Evolutionary conservation across 2,888 invertebrate species (phyloP), one percentile per base, ranked within the genome.

Genomic region (Callinectes sapidus): DNA sequence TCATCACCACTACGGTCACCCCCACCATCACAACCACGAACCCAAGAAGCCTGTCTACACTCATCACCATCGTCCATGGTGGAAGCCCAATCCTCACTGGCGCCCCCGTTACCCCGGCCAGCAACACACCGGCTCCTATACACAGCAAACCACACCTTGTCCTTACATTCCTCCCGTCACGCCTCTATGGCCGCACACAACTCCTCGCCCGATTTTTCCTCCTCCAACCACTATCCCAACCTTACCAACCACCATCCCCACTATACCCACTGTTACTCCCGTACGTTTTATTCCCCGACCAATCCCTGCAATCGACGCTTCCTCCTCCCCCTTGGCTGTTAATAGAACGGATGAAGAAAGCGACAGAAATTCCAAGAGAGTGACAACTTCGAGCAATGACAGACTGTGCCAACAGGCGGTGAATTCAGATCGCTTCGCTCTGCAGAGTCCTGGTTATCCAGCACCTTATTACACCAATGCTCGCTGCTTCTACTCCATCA

Each of bases 381-480:
- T n/a, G 61, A 3, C 13, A 81, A 32, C 10, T 32, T 16, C 35
- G 14, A 14, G 35, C 8, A 81, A 35, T 32, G 81, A 16, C 16
- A 81, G n/a, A 8, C 35, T 8, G 28, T 91, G 91, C 39, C 87
- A 87, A 1, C 87, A 88, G 85, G 85, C n/a, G 13, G 32, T 86
- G 16, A 23, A 85, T 28, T 61, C 85, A 6, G 32, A 48, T 14
- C 28, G 6, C 28, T 92, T 92, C 54, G 71, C 39, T 10, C 10
- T 93, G 14, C 61, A 86, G 42, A 93, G 93, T 54, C 93, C 93
- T 10, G 93, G 93, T 3, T 93, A 89, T 66, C 93, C 93, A 18
- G 93, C 85, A 13, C 93, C 91, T 28, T 93, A 91, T 87, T 91
- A 91, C 89, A 87, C 91, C 48, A 35, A 85, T 55, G 89, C 91